phyloP scores from a whole-genome alignment of 2,113 vertebrate species.

The Antennarius striatus region DNA sequence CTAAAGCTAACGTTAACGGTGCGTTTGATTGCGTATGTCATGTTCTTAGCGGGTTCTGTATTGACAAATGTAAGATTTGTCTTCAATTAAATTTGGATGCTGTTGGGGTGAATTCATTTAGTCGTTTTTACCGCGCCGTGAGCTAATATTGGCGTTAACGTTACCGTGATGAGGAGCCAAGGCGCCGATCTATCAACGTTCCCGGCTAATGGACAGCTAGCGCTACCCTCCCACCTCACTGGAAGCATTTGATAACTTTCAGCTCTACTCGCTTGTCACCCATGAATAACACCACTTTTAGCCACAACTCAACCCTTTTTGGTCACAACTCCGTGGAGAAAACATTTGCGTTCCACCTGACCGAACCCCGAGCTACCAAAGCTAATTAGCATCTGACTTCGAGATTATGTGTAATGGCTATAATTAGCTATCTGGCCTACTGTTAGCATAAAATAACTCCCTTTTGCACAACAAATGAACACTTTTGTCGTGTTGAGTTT shows the following conservation, averaged over 20 bases:
- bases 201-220: neutral
- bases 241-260: neutral
- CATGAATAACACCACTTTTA: neutral
- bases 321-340: no score
- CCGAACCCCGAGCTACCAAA: slow-evolving; percentile 35
- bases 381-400: slow-evolving; percentile 45
- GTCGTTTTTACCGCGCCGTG: neutral
- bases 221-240: neutral
- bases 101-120: neutral
- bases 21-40: slow-evolving; percentile 52
- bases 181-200: slow-evolving; percentile 50
- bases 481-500: no score
- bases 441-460: slow-evolving; percentile 4
- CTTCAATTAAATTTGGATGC: neutral
- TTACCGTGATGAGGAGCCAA: slow-evolving; percentile 1
- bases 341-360: neutral
- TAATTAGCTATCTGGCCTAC: slow-evolving; percentile 10
- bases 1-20: slow-evolving; percentile 20
- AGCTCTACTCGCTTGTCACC: neutral
- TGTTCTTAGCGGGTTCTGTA: slow-evolving; percentile 12
- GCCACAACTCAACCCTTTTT: neutral
- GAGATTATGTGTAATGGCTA: no score
- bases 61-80: neutral
- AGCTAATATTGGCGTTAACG: neutral
- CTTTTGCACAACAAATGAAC: no score